Evolutionary conservation across 2,888 invertebrate genomes (phyloP).

Genomic region (Yponomeuta plumbellus): DNA sequence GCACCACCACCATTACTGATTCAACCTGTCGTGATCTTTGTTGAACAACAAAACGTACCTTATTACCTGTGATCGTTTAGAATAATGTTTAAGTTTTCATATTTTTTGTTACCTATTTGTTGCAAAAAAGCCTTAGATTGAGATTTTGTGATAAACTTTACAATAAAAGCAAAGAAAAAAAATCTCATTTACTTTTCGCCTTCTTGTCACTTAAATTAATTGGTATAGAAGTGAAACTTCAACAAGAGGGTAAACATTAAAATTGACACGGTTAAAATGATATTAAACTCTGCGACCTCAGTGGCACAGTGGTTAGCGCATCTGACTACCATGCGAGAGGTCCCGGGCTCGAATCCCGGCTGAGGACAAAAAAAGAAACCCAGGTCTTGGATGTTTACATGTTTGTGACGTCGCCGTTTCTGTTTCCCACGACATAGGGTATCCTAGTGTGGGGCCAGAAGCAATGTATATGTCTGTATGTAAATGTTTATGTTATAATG

Average conservation of each 20-base stretch:
- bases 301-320: no score
- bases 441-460: no score
- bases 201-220: not conserved
- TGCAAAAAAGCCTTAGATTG: constrained; percentile 4
- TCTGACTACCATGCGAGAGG: no score
- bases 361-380: no score
- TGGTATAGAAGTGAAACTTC: not conserved
- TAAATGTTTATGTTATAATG: no score
- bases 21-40: not conserved
- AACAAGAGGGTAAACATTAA: not conserved
- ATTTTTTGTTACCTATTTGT: constrained; percentile 10
- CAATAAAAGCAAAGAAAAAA: constrained; percentile 1
- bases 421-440: no score
- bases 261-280: no score
- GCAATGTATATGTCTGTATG: no score
- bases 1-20: constrained; percentile 40
- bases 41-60: not conserved
- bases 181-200: not conserved
- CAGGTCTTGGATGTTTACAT: no score
- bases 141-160: constrained; percentile 14
- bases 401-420: no score
- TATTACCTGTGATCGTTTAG: constrained; percentile 14
- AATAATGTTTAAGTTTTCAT: constrained; percentile 1
- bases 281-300: no score
- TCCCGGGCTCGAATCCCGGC: no score